These are phyloP conservation scores for Nezara viridula DNA, from an alignment of 2,888 invertebrate species.

Conservation along the genomic window DNA sequence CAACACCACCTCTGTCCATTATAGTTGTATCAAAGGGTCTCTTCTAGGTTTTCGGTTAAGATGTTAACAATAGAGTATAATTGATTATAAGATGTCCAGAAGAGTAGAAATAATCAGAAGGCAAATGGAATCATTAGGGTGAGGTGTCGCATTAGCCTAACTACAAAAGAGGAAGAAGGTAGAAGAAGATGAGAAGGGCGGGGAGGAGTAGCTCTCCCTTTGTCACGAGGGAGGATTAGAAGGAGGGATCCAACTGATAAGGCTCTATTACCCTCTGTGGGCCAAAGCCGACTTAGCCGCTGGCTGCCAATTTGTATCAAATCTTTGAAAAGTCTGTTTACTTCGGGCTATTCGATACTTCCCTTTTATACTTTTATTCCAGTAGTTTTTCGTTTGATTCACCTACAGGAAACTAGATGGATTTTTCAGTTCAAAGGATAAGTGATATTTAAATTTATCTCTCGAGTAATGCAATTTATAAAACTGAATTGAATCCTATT, in stretches of 20 bases:
- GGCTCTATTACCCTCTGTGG: neutral
- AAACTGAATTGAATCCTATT: too few relatives aligned
- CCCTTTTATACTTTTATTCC: neutral
- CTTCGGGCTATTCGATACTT: neutral
- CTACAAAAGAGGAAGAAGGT: neutral
- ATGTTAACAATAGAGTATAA: neutral
- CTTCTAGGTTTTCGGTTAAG: too few relatives aligned
- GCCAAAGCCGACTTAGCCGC: neutral
- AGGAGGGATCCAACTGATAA: conserved; percentile 9
- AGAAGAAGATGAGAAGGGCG: neutral
- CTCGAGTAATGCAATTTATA: too few relatives aligned
- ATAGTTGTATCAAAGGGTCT: too few relatives aligned
- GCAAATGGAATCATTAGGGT: neutral
- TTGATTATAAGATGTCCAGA: neutral
- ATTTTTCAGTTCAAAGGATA: neutral
- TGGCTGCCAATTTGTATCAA: conserved; percentile 19
- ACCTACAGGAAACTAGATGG: neutral
- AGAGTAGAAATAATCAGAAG: neutral
- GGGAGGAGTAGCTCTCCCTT: neutral
- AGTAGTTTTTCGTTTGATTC: neutral
- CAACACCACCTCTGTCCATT: too few relatives aligned
- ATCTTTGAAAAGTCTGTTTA: conserved; percentile 38
- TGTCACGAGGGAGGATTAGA: neutral
- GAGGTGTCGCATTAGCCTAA: conserved; percentile 12
- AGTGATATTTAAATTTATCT: neutral